Evolutionary conservation across 2,113 vertebrate genomes (phyloP), one percentile per base, ranked within the genome.

Genomic region (Tauraco erythrolophus): DNA sequence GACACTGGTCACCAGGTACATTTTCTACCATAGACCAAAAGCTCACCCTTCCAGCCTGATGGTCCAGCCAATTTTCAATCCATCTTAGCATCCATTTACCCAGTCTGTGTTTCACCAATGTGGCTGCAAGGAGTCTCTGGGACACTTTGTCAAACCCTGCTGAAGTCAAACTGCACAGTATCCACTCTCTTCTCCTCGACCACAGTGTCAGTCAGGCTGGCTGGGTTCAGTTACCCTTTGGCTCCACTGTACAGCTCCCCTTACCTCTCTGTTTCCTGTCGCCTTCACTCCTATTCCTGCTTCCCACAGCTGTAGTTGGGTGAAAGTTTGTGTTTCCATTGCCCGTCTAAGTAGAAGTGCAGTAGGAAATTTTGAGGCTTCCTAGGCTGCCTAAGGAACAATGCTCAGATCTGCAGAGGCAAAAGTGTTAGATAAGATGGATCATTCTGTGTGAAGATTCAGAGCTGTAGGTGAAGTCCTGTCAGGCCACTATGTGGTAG

Each of bases 251-350:
- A 23, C 68, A 65, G 23, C 11, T 61, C 27, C 39, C 50, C 22
- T 88, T 37, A 57, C 28, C 33, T 43, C 22, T 7, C 19, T 71
- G 23, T 54, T 64, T 51, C 50, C 62, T 53, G 14, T 11, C 30
- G 35, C 58, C 61, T 45, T 35, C 28, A 58, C 43, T 37, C 19
- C 57, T 23, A 0, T 4, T 43, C 54, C 11, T 84, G 72, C 54
- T 54, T 56, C 30, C 37, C 8, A 6, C 43, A n/a, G 50, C 0
- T 0, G 11, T 0, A 6, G 9, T 33, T 46, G 5, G 41, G 21
- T 33, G 68, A 24, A 41, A 83, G 39, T 4, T 23, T 53, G 14
- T 53, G 22, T 8, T n/a, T 89, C 58, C 39, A 69, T 19, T 60
- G 7, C 33, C 41, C 33, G 5, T 48, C n/a, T 18, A 30, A 80